These are phyloP conservation scores for Chrysemys picta DNA, from an alignment of 2,113 vertebrate species.

Conservation along the genomic window DNA sequence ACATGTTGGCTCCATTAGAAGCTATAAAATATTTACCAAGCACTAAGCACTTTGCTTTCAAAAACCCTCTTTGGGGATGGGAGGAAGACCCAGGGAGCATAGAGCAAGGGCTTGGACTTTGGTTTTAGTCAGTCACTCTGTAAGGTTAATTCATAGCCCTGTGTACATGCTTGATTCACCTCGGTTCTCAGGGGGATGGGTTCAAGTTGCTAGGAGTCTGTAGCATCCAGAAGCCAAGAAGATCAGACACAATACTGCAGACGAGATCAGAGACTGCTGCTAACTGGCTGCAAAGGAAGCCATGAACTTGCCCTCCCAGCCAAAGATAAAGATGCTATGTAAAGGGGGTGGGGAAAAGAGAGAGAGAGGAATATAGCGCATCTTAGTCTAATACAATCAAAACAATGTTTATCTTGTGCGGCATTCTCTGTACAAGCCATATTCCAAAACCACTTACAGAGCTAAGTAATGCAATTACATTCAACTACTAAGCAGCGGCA, in stretches of 20 bases:
- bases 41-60: neutral
- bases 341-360: neutral
- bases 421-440: neutral
- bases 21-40: conserved; percentile 53
- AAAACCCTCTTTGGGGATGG: accelerated
- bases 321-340: accelerated
- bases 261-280: neutral
- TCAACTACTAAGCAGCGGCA: neutral
- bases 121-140: accelerated
- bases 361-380: neutral
- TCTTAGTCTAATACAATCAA: accelerated
- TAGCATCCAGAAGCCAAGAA: neutral
- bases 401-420: neutral
- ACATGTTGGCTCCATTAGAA: conserved; percentile 61
- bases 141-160: neutral
- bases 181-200: accelerated
- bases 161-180: neutral
- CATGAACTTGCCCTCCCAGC: neutral
- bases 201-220: neutral
- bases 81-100: neutral
- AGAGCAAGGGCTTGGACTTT: neutral
- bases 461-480: neutral
- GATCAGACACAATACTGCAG: neutral
- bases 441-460: neutral
- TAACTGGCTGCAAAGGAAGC: neutral